These are phyloP conservation scores for Euleptes europaea DNA, from an alignment of 2,113 vertebrate species.

Conservation along the genomic window DNA sequence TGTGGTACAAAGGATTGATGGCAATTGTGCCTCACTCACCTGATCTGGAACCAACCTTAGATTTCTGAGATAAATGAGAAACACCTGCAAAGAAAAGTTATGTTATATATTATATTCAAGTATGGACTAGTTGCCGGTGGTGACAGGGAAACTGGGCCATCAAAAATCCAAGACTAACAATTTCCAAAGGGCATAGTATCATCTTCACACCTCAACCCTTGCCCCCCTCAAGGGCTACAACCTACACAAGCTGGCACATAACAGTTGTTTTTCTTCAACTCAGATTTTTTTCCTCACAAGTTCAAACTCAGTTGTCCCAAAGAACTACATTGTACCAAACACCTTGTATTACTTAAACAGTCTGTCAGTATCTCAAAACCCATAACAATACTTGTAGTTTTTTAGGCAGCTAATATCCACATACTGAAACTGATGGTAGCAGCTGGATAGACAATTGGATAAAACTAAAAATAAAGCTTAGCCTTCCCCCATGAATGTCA, in stretches of 20 bases:
- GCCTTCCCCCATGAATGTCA: background rate
- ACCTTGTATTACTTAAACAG: background rate
- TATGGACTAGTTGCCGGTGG: background rate
- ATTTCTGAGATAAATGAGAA: background rate
- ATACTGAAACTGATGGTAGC: background rate
- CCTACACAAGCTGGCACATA: background rate
- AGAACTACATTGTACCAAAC: background rate
- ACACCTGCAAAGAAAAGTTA: background rate
- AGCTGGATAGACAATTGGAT: background rate
- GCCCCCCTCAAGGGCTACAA: background rate
- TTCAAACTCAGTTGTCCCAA: background rate
- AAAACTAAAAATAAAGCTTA: background rate
- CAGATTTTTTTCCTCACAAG: background rate
- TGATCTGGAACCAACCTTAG: no score
- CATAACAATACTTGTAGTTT: constrained; percentile 3
- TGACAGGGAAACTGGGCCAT: background rate
- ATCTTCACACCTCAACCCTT: background rate
- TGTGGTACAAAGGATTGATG: no score
- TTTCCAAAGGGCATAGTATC: background rate
- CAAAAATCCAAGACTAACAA: background rate
- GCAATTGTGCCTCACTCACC: no score
- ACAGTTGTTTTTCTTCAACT: background rate
- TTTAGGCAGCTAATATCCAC: background rate
- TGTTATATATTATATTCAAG: background rate
- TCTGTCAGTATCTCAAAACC: background rate